These are phyloP conservation scores for Sandelia bainsii DNA, from an alignment of 2,797 vertebrate species.

Conservation along the genomic window DNA sequence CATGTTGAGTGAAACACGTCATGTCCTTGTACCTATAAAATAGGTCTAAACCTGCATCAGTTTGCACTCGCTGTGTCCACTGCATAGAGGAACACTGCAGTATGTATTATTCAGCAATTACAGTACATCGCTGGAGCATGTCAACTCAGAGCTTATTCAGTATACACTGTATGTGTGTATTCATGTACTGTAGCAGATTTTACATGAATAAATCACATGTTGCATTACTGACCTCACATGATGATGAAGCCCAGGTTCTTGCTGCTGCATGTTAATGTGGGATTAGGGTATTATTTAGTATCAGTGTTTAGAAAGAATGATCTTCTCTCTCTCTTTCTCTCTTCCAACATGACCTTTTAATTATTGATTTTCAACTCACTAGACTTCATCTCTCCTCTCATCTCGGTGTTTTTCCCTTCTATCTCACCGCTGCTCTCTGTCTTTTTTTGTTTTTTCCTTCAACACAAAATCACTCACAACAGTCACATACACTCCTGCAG, in stretches of 20 bases:
- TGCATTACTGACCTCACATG: slow-evolving; percentile 45
- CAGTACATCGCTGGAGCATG: neutral
- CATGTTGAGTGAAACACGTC: too few relatives aligned
- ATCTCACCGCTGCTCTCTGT: slow-evolving; percentile 19
- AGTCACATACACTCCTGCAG: slow-evolving; percentile 7
- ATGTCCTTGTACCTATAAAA: neutral
- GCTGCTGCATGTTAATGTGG: slow-evolving; percentile 51
- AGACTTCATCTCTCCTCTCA: slow-evolving; percentile 51
- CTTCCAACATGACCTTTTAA: slow-evolving; percentile 72
- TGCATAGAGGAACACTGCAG: neutral
- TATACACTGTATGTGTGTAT: slow-evolving; percentile 2
- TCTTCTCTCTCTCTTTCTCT: slow-evolving; percentile 13
- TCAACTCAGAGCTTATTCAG: slow-evolving; percentile 1
- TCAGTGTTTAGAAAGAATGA: slow-evolving; percentile 17
- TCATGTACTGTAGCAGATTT: slow-evolving; percentile 1
- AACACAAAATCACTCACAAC: slow-evolving; percentile 36
- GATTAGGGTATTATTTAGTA: slow-evolving; percentile 55
- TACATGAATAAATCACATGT: slow-evolving; percentile 40
- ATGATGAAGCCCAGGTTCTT: slow-evolving; percentile 50
- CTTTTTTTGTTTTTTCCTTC: slow-evolving; percentile 33
- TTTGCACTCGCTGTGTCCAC: neutral
- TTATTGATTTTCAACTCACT: slow-evolving; percentile 79
- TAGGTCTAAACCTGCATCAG: neutral
- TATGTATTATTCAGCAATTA: slow-evolving; percentile 35
- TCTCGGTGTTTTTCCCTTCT: slow-evolving; percentile 33